Percentiles rank a stretch among this genome's conserved stretches.
These are phyloP conservation scores for Plodia interpunctella DNA, from an alignment of 1,140 invertebrate species.

Conservation along the genomic window DNA sequence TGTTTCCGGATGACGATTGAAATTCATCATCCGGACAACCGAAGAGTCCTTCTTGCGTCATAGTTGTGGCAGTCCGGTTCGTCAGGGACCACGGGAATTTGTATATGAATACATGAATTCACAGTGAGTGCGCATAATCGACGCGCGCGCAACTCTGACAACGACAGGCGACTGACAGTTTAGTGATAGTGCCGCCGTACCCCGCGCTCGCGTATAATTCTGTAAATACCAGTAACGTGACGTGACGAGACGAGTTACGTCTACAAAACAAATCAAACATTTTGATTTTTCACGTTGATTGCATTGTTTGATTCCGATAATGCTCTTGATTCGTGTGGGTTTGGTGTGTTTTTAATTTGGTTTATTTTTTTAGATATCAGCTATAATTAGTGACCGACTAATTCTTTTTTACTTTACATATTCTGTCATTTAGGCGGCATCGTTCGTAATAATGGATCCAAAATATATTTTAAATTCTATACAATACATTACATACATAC, in stretches of 20 bases:
- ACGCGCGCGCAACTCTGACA: constrained; percentile 46
- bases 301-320: no score
- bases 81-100: constrained; percentile 19
- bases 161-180: constrained; percentile 47
- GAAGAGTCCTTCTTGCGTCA: constrained; percentile 61
- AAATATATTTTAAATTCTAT: no score
- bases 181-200: constrained; percentile 36
- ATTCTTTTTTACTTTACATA: no score
- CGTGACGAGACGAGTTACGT: no score
- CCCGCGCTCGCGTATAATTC: constrained; percentile 23
- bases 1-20: constrained; percentile 40
- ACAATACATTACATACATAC: no score
- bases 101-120: constrained; percentile 49
- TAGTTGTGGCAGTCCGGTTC: constrained; percentile 27
- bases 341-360: no score
- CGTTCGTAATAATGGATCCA: no score
- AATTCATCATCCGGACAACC: constrained; percentile 42
- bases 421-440: no score
- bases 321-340: no score
- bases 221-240: constrained; percentile 30
- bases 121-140: constrained; percentile 39
- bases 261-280: background rate
- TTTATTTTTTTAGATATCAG: no score
- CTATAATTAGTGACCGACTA: no score
- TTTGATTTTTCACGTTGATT: background rate